Base-by-base conservation (phyloP, 2,797 vertebrate genomes). In the Taeniopygia guttata region DNA sequence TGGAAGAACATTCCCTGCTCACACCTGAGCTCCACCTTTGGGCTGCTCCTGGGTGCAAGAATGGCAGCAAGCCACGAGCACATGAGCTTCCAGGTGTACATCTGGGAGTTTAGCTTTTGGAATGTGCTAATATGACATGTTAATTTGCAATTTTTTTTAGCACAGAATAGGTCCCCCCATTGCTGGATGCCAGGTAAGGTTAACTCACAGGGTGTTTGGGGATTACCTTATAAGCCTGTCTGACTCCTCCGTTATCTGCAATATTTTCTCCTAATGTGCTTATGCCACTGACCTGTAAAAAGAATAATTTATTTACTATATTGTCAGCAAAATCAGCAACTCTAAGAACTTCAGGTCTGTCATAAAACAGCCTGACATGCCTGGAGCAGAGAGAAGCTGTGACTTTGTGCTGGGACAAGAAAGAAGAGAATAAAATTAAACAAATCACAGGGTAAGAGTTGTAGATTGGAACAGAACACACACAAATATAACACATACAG, bases 201-300 rank as follows among this genome's bases (percentile, higher is more conserved):
- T 43, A 26, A 34, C 49, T 70, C 46, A 11, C 27, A 16, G 19
- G 5, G 6, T 55, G 22, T 63, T 72, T 36, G n/a, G 19, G 42
- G 52, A 70, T 82, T 95, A 99, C 99, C 98, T 99, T 99, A 51
- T 98, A 99, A 5, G 99, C 99, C 97, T 99, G 99, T 64, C 99
- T 98, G 84, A 99, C 98, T 23, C 99, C 99, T 93, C 99, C 99
- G 0, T 99, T 99, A 97, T 99, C 99, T 3, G 99, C 99, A 26
- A 99, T 99, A 86, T 99, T 99, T 96, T 99, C 99, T 95, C 99
- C 99, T 27, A 99, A 96, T 2, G 99, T 99, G 97, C 98, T 99
- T 97, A 99, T 98, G 87, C 99, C 99, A 78, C 83, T 86, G 92
- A 99, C 98, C 99, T 99, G 97, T 29, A 94, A 90, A 69, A 96